These are phyloP conservation scores for Drosophila sp. DNA, from an alignment of 1,140 invertebrate genomes.

Conservation along the genomic window DNA sequence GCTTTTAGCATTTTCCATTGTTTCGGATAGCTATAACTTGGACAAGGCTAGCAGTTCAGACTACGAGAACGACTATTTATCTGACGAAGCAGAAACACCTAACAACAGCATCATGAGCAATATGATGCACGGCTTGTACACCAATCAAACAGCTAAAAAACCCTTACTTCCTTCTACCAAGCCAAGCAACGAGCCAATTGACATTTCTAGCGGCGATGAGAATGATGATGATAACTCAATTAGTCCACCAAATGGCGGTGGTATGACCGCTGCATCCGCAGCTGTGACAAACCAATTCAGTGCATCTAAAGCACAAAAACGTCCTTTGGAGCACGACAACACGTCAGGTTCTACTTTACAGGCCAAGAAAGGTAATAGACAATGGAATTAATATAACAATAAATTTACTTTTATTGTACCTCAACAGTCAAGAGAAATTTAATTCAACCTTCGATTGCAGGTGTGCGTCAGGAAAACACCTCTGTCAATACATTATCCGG, in stretches of 20 bases:
- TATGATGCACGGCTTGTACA: slow-evolving; percentile 85
- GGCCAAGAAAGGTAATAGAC: slow-evolving; percentile 54
- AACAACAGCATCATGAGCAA: slow-evolving; percentile 86
- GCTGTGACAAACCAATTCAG: not conserved
- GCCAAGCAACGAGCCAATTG: slow-evolving; percentile 85
- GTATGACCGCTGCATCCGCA: not conserved
- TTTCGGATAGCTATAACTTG: slow-evolving; percentile 86
- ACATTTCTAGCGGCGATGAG: slow-evolving; percentile 87
- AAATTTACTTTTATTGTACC: not conserved
- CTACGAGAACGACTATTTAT: slow-evolving; percentile 45
- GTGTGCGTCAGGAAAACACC: slow-evolving; percentile 5
- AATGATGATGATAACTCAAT: slow-evolving; percentile 76
- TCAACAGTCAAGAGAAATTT: slow-evolving; percentile 49
- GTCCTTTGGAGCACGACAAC: slow-evolving; percentile 22
- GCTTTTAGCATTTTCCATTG: slow-evolving; percentile 85
- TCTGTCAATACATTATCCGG: not conserved
- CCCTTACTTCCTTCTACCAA: slow-evolving; percentile 12
- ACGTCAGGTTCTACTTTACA: not conserved
- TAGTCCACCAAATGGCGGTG: slow-evolving; percentile 49
- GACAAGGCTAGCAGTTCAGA: slow-evolving; percentile 79
- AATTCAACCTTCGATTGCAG: slow-evolving; percentile 10
- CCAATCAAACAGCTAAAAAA: slow-evolving; percentile 30
- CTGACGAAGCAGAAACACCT: slow-evolving; percentile 68
- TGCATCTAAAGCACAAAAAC: slow-evolving; percentile 38
- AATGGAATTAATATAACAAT: not conserved